A percentile compares a stretch with the other conserved stretches of the same genome.
Evolutionary conservation across 1,140 invertebrate species (phyloP).

Genomic region (Platorchestia sp.): DNA sequence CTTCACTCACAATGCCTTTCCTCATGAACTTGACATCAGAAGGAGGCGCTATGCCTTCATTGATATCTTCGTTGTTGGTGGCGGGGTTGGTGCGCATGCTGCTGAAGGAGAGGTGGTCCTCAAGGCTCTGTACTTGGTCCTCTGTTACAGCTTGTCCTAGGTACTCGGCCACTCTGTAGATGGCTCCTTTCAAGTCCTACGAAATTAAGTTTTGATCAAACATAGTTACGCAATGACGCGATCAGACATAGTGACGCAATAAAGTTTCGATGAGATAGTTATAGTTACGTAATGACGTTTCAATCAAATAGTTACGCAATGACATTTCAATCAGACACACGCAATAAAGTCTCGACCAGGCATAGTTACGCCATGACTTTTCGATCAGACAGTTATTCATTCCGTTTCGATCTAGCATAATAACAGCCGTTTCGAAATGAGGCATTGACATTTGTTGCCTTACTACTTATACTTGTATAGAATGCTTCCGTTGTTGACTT

Average conservation of each 20-base stretch:
- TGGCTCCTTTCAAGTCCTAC: conserved; percentile 60
- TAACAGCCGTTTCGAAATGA: too few relatives aligned
- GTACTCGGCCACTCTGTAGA: conserved; percentile 69
- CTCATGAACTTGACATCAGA: conserved; percentile 68
- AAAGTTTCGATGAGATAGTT: not conserved
- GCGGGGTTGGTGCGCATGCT: conserved; percentile 80
- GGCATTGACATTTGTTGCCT: not conserved
- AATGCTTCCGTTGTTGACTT: not conserved
- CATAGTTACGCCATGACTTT: not conserved
- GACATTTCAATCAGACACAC: not conserved
- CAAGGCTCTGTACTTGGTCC: conserved; percentile 68
- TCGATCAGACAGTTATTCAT: not conserved
- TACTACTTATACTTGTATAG: not conserved
- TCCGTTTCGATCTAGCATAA: too few relatives aligned
- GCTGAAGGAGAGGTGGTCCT: conserved; percentile 73
- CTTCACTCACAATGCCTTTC: conserved; percentile 68
- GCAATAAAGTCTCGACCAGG: not conserved
- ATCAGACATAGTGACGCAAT: not conserved
- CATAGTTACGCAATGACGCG: not conserved
- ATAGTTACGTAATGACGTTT: not conserved
- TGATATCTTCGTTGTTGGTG: conserved; percentile 77
- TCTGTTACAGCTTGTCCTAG: conserved; percentile 69
- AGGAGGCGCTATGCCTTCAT: conserved; percentile 63
- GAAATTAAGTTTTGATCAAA: not conserved
- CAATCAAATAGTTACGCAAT: not conserved